phyloP scores from a whole-genome alignment of 2,888 invertebrate species.

The Agrenia bidenticulata region DNA sequence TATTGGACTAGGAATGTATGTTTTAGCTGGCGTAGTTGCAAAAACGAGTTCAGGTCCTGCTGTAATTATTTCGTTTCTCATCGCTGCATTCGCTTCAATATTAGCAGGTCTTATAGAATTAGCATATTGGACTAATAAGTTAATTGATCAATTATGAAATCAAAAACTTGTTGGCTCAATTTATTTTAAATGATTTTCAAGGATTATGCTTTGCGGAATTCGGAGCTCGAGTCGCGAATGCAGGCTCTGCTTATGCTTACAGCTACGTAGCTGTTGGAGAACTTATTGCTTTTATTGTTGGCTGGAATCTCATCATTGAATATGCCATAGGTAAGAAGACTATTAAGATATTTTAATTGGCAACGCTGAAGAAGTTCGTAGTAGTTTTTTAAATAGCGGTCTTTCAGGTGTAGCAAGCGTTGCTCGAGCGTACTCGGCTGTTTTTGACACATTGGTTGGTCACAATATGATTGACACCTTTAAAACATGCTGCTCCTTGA shows the following conservation, averaged over 20 bases:
- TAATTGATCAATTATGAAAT: too few species aligned
- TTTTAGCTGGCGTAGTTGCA: conserved; percentile 85
- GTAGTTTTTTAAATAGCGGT: neutral
- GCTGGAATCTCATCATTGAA: conserved; percentile 91
- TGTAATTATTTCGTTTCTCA: conserved; percentile 84
- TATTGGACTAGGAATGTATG: conserved; percentile 91
- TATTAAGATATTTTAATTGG: too few species aligned
- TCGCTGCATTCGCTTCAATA: conserved; percentile 87
- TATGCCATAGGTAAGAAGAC: conserved; percentile 74
- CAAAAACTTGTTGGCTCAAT: too few species aligned
- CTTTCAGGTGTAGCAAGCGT: neutral
- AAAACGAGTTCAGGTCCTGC: conserved; percentile 84
- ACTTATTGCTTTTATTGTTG: conserved; percentile 84
- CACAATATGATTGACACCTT: neutral
- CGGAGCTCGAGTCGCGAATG: conserved; percentile 76
- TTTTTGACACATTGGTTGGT: neutral
- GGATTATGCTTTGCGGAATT: conserved; percentile 91
- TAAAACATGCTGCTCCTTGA: conserved; percentile 58
- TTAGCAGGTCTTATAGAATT: conserved; percentile 70
- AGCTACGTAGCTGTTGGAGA: conserved; percentile 91
- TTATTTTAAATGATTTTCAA: too few species aligned
- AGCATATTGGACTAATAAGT: neutral
- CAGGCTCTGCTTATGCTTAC: conserved; percentile 89
- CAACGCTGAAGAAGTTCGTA: too few species aligned
- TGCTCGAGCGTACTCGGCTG: neutral